These are phyloP conservation scores for Rutilus rutilus DNA, from an alignment of 2,113 vertebrate species.

Conservation along the genomic window DNA sequence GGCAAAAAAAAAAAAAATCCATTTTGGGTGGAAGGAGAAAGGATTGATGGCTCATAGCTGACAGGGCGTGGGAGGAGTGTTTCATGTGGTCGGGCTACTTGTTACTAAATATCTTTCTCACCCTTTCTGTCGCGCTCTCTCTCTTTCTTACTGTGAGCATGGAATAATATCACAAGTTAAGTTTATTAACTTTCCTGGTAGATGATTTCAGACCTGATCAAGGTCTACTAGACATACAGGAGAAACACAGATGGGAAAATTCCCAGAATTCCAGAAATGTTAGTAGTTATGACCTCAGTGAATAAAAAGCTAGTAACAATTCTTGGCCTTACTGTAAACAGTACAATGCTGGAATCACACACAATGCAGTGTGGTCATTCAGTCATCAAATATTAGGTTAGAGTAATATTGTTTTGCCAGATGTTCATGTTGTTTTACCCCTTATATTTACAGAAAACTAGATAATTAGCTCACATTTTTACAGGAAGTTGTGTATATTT, in stretches of 20 bases:
- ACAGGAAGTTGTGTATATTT: constrained; percentile 65
- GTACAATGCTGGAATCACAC: constrained; percentile 18
- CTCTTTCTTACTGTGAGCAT: constrained; percentile 47
- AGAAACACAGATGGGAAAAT: constrained; percentile 60
- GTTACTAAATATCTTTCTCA: constrained; percentile 18
- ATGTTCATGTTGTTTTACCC: constrained; percentile 19
- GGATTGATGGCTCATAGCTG: constrained; percentile 54
- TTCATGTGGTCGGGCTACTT: constrained; percentile 36
- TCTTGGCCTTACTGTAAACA: constrained; percentile 33
- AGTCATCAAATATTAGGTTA: constrained; percentile 40
- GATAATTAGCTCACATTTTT: constrained; percentile 50
- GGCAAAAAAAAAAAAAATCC: constrained; percentile 49
- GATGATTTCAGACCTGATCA: constrained; percentile 77
- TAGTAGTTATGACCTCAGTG: constrained; percentile 62
- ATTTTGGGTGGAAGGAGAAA: constrained; percentile 54
- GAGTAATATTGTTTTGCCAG: constrained; percentile 43
- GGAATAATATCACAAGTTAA: constrained; percentile 56
- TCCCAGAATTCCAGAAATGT: constrained; percentile 72
- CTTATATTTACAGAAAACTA: constrained; percentile 47
- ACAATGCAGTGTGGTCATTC: constrained; percentile 16
- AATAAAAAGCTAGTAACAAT: constrained; percentile 21
- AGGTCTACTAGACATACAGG: constrained; percentile 64
- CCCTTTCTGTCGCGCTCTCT: constrained; percentile 14
- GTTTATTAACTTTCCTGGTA: constrained; percentile 74
- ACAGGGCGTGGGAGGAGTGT: constrained; percentile 48